Conservation (phyloP, 2,113 vertebrate genomes). For the Lethenteron camtschaticum region DNA sequence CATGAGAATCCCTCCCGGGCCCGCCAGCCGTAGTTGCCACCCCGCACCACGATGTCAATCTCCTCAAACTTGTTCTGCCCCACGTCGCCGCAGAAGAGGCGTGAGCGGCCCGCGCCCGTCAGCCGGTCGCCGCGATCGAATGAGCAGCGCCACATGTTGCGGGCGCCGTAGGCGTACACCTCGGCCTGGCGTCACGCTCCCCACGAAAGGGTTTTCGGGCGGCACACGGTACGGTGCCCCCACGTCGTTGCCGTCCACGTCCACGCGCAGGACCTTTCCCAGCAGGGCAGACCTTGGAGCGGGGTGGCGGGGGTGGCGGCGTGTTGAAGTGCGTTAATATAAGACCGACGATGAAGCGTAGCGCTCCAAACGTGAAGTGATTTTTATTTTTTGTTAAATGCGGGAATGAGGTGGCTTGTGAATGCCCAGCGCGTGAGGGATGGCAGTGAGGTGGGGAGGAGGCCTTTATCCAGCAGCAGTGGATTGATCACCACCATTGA, state of each 20-base stretch:
- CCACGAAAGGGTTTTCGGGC: slow-evolving; percentile 51
- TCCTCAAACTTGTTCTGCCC: slow-evolving; percentile 92
- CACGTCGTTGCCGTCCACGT: slow-evolving; percentile 40
- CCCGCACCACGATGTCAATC: slow-evolving; percentile 60
- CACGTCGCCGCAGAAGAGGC: slow-evolving; percentile 83
- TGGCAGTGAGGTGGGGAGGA: too few species aligned
- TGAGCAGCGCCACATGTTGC: slow-evolving; percentile 96
- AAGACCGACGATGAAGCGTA: too few species aligned
- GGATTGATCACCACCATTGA: too few species aligned
- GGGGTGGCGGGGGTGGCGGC: too few species aligned
- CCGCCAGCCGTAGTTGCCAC: slow-evolving; percentile 79
- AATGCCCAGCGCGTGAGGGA: too few species aligned
- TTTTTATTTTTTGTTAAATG: too few species aligned
- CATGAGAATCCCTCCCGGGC: slow-evolving; percentile 80
- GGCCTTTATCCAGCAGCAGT: too few species aligned
- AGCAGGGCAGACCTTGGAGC: slow-evolving; percentile 47
- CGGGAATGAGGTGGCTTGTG: too few species aligned
- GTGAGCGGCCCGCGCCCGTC: slow-evolving; percentile 47
- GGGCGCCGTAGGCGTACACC: slow-evolving; percentile 57
- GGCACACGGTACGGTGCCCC: slow-evolving; percentile 55
- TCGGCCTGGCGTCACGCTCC: slow-evolving; percentile 39
- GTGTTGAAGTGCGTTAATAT: too few species aligned
- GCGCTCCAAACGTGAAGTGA: too few species aligned
- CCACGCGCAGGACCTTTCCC: slow-evolving; percentile 73
- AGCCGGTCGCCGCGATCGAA: slow-evolving; percentile 52